phyloP scores from a whole-genome alignment of 2,797 vertebrate genomes.

The Spea hammondii region DNA sequence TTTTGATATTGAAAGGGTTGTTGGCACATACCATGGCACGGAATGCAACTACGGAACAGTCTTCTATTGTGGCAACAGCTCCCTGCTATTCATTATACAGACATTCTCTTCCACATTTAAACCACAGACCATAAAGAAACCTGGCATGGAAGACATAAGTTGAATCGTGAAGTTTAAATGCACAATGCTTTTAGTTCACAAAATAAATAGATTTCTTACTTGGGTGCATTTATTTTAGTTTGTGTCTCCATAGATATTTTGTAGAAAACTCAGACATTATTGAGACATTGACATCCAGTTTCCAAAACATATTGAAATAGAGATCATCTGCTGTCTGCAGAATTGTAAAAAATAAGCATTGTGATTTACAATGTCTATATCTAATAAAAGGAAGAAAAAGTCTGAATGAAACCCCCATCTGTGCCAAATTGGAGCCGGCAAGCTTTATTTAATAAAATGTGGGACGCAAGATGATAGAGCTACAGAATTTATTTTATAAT shows the following conservation, averaged over 20 bases:
- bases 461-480: constrained; percentile 27
- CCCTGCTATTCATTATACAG: constrained; percentile 34
- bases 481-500: constrained; percentile 31
- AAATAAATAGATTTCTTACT: background rate
- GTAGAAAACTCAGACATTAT: background rate
- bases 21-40: constrained; percentile 36
- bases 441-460: background rate
- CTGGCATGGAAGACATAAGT: constrained; percentile 10
- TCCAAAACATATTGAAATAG: background rate
- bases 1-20: constrained; percentile 43
- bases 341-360: constrained; percentile 11
- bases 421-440: constrained; percentile 20
- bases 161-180: constrained; percentile 14
- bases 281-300: background rate
- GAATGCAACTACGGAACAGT: constrained; percentile 39
- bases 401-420: background rate
- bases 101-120: constrained; percentile 32
- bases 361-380: constrained; percentile 4
- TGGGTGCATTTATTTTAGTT: constrained; percentile 1
- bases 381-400: constrained; percentile 24
- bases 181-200: constrained; percentile 27
- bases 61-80: constrained; percentile 37
- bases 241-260: background rate
- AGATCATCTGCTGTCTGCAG: background rate
- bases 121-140: constrained; percentile 46